These are phyloP conservation scores for Manduca sexta DNA, from an alignment of 1,140 invertebrate genomes.

Conservation along the genomic window DNA sequence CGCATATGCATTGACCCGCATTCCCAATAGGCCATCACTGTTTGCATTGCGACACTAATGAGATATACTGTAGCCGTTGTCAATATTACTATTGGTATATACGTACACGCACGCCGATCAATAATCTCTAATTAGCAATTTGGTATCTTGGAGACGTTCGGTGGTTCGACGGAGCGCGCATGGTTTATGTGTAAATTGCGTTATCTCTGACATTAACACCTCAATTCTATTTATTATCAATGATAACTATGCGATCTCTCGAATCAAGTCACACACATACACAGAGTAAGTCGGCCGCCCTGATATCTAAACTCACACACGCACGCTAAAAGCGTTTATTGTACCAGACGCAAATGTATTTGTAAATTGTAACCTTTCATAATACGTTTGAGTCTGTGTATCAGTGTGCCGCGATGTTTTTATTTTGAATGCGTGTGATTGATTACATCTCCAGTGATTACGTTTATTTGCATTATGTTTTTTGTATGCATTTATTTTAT, in stretches of 20 bases:
- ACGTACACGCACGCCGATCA: slow-evolving; percentile 44
- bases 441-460: neutral
- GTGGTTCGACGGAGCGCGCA: neutral
- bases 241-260: slow-evolving; percentile 11
- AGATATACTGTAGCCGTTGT: slow-evolving; percentile 25
- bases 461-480: neutral
- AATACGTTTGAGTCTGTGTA: slow-evolving; percentile 1
- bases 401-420: neutral
- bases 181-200: neutral
- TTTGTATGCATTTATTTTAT: neutral
- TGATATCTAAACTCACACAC: slow-evolving; percentile 8
- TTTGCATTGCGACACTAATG: slow-evolving; percentile 54
- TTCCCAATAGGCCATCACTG: slow-evolving; percentile 58
- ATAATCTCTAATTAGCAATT: slow-evolving; percentile 55
- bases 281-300: neutral
- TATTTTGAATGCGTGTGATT: neutral
- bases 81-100: slow-evolving; percentile 37
- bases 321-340: neutral
- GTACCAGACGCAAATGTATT: slow-evolving; percentile 2
- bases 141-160: neutral
- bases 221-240: slow-evolving; percentile 10
- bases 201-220: neutral
- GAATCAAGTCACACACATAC: neutral
- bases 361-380: slow-evolving; percentile 9
- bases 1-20: slow-evolving; percentile 54